Base-by-base conservation (phyloP, 2,888 invertebrate species). In the Unio pictorum region DNA sequence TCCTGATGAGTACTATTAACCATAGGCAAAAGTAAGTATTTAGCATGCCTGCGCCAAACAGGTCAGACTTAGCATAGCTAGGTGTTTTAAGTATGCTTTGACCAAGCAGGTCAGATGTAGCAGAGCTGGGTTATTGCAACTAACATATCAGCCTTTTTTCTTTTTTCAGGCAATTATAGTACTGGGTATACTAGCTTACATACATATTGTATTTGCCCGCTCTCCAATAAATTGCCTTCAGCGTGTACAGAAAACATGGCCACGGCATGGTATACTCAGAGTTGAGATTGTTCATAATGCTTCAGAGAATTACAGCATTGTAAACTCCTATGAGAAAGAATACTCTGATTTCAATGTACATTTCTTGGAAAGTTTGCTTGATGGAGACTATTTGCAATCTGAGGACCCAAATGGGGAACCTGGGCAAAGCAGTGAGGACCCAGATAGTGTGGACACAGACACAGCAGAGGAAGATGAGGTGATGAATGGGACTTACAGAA, bases 151-250 rank as follows among this genome's bases (percentile, higher is more conserved):
- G 34, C n/a, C 61, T 59, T 63, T 55, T 58, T 18, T 62, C 62
- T 66, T 55, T 71, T 56, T 81, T 75, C 92, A 94, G 93, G 96
- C 96, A 4, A 90, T 96, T 79, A 88, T 94, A 67, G 95, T 97
- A 67, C 95, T 99, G 90, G 95, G 95, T 87, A 94, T 97, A 65
- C 92, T 99, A 84, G 94, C 95, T 64, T 99, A 99, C 90, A 96
- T 99, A 87, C 99, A 99, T 89, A 93, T 96, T 89, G 95, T 95
- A 75, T 98, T 98, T 91, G 96, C 97, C 62, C 93, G 95, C 86
- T 94, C 96, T 74, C 97, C 98, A 11, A 95, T 96, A 68, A 96
- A 96, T 83, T 99, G 99, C 90, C 92, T 99, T 82, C 94, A 96
- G 88, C 94, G 95, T 89, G 93, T 97, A 15, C 86, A 85, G 55